These are phyloP conservation scores for Drosophila mettleri DNA, from an alignment of 2,888 invertebrate genomes.

Conservation along the genomic window DNA sequence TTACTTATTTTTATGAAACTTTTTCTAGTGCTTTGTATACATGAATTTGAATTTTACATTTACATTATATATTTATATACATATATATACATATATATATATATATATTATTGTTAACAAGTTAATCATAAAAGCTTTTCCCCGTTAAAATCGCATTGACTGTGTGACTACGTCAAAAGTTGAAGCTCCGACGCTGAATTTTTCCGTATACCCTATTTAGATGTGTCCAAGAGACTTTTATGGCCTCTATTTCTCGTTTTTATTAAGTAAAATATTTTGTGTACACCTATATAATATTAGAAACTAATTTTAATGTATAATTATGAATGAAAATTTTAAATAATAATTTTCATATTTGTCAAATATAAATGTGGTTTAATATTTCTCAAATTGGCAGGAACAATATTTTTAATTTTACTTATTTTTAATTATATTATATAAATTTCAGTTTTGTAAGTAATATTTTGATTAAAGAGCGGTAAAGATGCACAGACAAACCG, in stretches of 20 bases:
- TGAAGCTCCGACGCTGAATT: conserved; percentile 22
- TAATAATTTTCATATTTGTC: too few species aligned
- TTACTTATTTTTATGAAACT: background rate
- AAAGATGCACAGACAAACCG: too few species aligned
- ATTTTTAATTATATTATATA: too few species aligned
- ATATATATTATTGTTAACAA: conserved; percentile 8
- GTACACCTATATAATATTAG: too few species aligned
- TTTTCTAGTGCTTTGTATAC: background rate
- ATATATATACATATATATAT: background rate
- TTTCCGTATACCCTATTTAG: conserved; percentile 19
- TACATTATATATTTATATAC: background rate
- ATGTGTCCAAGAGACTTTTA: background rate
- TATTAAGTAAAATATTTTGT: background rate
- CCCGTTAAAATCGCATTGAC: conserved; percentile 18
- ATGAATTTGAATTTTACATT: background rate
- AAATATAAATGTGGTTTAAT: too few species aligned
- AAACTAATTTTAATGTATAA: too few species aligned
- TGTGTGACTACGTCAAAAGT: conserved; percentile 35
- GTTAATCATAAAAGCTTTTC: conserved; percentile 47
- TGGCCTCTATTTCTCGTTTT: background rate
- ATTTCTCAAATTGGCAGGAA: too few species aligned
- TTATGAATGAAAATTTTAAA: too few species aligned
- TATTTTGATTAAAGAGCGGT: too few species aligned
- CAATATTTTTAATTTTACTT: too few species aligned
- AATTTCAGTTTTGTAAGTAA: too few species aligned